Evolutionary conservation across 2,113 vertebrate species (phyloP).

Genomic region (Kobus ellipsiprymnus): DNA sequence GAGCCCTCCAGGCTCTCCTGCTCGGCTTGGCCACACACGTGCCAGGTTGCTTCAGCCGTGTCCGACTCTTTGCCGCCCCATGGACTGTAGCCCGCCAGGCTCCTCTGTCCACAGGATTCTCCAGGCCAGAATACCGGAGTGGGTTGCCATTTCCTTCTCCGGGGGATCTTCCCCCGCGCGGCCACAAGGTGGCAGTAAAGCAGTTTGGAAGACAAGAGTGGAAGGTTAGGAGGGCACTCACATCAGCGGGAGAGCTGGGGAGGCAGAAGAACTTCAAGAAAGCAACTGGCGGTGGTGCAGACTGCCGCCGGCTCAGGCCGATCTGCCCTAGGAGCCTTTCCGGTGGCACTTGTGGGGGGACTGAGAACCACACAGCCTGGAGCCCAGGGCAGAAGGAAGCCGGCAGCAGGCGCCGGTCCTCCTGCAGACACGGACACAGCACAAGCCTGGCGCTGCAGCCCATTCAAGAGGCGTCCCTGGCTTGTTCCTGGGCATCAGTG

Average conservation of each 20-base stretch:
- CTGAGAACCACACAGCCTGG: not conserved
- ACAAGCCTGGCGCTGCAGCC: not conserved
- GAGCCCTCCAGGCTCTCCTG: not conserved
- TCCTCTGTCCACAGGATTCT: not conserved
- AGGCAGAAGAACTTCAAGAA: not conserved
- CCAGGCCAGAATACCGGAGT: not conserved
- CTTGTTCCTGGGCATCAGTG: too few species aligned
- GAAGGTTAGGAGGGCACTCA: rapidly evolving
- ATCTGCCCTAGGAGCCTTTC: not conserved
- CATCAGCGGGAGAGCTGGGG: too few species aligned
- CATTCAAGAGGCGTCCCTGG: not conserved
- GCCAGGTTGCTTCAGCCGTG: not conserved
- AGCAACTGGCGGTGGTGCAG: not conserved
- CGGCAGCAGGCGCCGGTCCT: not conserved
- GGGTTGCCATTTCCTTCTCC: not conserved
- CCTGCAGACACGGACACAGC: not conserved
- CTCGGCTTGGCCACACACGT: not conserved
- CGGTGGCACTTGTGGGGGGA: too few species aligned
- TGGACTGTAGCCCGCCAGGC: not conserved
- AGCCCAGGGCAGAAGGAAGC: not conserved
- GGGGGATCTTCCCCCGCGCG: not conserved
- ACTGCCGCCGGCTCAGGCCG: not conserved
- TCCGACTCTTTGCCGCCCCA: not conserved
- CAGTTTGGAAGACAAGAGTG: not conserved
- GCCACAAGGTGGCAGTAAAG: not conserved